Evolutionary conservation across 2,888 invertebrate species (phyloP).

Genomic region (Chesias legatella): DNA sequence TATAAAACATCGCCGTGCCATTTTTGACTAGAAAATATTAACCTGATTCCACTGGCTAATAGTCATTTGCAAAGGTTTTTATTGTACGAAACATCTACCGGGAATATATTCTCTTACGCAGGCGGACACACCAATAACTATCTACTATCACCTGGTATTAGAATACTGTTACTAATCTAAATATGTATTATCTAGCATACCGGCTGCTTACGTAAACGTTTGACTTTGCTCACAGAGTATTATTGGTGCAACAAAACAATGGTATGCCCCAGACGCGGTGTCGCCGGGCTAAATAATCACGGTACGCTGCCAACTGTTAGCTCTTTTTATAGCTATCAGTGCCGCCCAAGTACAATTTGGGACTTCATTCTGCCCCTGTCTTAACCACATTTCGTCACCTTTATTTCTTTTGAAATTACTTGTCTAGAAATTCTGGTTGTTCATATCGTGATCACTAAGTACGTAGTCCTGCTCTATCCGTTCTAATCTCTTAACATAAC

Average conservation of each 20-base stretch:
- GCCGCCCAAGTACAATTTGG: background rate
- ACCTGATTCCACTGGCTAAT: no score
- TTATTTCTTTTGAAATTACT: no score
- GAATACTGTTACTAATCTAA: conserved; percentile 1
- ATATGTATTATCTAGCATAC: conserved; percentile 14
- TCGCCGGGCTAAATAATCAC: conserved; percentile 62
- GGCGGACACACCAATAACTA: conserved; percentile 4
- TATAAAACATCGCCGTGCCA: no score
- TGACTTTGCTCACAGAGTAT: conserved; percentile 39
- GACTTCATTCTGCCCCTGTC: no score
- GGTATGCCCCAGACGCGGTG: conserved; percentile 62
- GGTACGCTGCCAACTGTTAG: conserved; percentile 52
- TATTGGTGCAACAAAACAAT: conserved; percentile 63
- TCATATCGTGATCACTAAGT: background rate
- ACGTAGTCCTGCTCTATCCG: background rate
- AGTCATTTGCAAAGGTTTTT: no score
- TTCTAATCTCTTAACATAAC: background rate
- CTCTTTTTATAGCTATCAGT: conserved; percentile 26
- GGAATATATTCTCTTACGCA: no score
- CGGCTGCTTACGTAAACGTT: conserved; percentile 23
- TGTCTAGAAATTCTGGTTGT: background rate
- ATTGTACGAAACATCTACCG: no score
- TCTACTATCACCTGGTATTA: conserved; percentile 10
- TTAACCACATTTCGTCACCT: no score
- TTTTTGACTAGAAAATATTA: no score